Evolutionary conservation across 2,113 vertebrate genomes (phyloP), one percentile per base, ranked within the genome.

Genomic region (Fregata magnificens): DNA sequence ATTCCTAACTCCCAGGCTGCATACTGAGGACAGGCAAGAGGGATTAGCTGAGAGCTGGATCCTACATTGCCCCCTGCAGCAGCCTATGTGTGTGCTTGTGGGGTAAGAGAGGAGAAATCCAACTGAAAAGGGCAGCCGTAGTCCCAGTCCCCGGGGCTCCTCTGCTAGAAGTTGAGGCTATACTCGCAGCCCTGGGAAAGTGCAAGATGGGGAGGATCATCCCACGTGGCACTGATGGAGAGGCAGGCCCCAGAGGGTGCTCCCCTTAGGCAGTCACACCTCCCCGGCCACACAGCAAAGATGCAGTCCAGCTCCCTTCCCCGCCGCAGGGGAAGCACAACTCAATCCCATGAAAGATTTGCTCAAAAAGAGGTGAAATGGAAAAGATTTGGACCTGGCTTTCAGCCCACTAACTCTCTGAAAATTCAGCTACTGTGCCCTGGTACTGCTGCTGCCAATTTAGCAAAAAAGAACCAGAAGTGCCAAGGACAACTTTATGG

Each of bases 151-250:
- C 42, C 3, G 3, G 22, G 24, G 28, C 21, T 69, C 50, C 77
- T 80, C 67, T 76, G 20, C 31, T 9, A 25, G 50, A 36, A 50
- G 8, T 2, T 14, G 36, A 72, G 16, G 56, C 19, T 42, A 6
- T 2, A 34, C 26, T 52, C 7, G 0, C 21, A 67, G 44, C 34
- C 36, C 52, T 17, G 20, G 32, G 59, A 15, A 80, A 13, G 38
- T 12, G 5, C 1, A 3, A 44, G 58, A 34, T 25, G 20, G 32
- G 11, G 36, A 52, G 24, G 32, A 59, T 16, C 21, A 16, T 40
- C 6, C 50, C 1, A 0, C 10, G 1, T 11, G 12, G 44, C 66
- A 44, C 5, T 0, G 4, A 12, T 20, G 18, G 49, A 29, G 53
- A n/a, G 32, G 36, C 18, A 72, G 19, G 10, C 3, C 3, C 58